phyloP scores from a whole-genome alignment of 2,113 vertebrate genomes.

The Sinocyclocheilus maitianheensis region DNA sequence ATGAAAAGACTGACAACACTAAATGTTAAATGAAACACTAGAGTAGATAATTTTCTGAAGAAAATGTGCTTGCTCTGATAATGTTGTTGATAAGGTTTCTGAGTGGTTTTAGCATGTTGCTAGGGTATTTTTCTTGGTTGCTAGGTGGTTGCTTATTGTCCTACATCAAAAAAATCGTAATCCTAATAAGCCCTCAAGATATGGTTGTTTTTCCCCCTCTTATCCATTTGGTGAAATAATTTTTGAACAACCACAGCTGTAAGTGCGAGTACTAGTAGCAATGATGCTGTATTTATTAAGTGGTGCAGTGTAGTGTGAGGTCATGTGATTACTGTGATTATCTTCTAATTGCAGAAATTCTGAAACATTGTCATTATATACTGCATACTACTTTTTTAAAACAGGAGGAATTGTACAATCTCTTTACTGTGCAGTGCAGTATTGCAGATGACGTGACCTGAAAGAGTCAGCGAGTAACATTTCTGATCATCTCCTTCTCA shows the following conservation, averaged over 20 bases:
- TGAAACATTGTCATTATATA: background rate
- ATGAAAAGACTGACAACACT: background rate
- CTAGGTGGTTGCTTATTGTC: no score
- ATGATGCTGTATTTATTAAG: conserved; percentile 6
- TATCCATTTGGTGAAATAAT: background rate
- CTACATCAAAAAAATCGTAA: no score
- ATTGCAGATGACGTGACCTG: background rate
- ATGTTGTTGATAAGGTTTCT: no score
- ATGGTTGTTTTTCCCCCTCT: background rate
- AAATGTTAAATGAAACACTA: background rate
- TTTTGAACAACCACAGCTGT: background rate
- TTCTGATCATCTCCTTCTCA: background rate
- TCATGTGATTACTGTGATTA: background rate
- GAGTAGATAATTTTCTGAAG: background rate
- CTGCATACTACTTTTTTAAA: background rate
- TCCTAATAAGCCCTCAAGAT: background rate
- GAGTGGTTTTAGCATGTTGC: background rate
- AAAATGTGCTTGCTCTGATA: background rate
- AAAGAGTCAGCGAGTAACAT: conserved; percentile 1
- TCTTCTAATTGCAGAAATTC: conserved; percentile 10
- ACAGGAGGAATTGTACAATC: background rate
- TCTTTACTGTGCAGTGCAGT: background rate
- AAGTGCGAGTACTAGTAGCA: background rate
- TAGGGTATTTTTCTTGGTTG: background rate
- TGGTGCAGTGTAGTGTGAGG: background rate